Evolutionary conservation across 2,888 invertebrate species (phyloP).

Genomic region (Schizaphis graminum): DNA sequence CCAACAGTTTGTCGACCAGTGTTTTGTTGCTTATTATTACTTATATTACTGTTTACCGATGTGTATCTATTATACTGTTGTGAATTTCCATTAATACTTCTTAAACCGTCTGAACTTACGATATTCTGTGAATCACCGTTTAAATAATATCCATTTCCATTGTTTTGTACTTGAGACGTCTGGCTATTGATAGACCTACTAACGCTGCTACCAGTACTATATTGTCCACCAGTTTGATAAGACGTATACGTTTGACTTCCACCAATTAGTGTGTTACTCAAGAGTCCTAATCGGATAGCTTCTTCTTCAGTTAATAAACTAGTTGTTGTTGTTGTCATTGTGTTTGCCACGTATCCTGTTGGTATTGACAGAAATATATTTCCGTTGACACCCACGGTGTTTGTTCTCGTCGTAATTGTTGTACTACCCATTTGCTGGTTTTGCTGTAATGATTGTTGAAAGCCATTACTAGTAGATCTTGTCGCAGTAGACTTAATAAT

Average conservation of each 20-base stretch:
- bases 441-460: not conserved
- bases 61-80: not conserved
- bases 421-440: not conserved
- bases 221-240: not conserved
- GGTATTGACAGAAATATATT: conserved; percentile 37
- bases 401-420: not conserved
- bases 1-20: not conserved
- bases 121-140: not conserved
- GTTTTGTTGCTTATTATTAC: not conserved
- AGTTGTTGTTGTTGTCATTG: conserved; percentile 17
- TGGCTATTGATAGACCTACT: not conserved
- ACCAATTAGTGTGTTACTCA: not conserved
- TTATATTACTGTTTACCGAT: not conserved
- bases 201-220: not conserved
- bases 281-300: conserved; percentile 25
- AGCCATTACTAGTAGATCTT: not conserved
- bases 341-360: conserved; percentile 26
- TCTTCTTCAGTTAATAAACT: conserved; percentile 40
- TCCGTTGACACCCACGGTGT: not conserved
- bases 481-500: not conserved
- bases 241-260: not conserved
- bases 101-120: not conserved
- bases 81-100: not conserved
- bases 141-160: not conserved
- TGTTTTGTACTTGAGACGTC: not conserved